Conservation (phyloP, 2,797 vertebrate species). For the Argya squamiceps region DNA sequence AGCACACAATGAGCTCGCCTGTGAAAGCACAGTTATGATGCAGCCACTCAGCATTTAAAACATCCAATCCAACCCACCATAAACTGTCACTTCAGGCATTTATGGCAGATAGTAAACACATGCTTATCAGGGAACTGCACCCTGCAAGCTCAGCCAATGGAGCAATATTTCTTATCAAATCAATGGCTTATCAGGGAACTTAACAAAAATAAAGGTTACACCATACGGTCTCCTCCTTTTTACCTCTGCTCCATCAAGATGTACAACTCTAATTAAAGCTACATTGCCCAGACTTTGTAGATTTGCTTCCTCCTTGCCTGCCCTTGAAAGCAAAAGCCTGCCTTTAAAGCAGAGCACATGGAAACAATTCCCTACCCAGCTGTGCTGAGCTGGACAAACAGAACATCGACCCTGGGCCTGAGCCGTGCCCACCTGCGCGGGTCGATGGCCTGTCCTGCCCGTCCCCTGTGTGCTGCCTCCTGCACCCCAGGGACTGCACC, state of each 20-base stretch:
- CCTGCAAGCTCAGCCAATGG: conserved; percentile 86
- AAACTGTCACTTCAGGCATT: conserved; percentile 84
- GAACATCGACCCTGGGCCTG: fast-evolving
- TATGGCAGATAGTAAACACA: conserved; percentile 86
- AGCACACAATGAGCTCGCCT: not conserved
- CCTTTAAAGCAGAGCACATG: not conserved
- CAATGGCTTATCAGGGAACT: conserved; percentile 78
- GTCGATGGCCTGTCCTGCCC: not conserved
- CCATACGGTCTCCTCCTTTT: conserved; percentile 44
- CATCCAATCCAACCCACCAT: conserved; percentile 80
- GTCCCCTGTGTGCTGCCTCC: not conserved
- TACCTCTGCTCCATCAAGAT: conserved; percentile 14
- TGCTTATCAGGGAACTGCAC: conserved; percentile 83
- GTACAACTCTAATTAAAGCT: conserved; percentile 32
- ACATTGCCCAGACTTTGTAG: not conserved
- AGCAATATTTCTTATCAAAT: conserved; percentile 85
- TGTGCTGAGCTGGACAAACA: not conserved
- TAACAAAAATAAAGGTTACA: conserved; percentile 62
- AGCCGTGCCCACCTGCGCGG: fast-evolving
- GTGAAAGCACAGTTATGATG: not conserved
- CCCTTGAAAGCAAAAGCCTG: conserved; percentile 7
- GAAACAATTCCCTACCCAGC: not conserved
- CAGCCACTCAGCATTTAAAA: conserved; percentile 49
- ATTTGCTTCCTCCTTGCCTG: conserved; percentile 42
- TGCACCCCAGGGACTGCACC: fast-evolving